Base-by-base conservation (phyloP, 35 echinoderm and acorn worm species). In the Hemicentrotus pulcherrimus region DNA sequence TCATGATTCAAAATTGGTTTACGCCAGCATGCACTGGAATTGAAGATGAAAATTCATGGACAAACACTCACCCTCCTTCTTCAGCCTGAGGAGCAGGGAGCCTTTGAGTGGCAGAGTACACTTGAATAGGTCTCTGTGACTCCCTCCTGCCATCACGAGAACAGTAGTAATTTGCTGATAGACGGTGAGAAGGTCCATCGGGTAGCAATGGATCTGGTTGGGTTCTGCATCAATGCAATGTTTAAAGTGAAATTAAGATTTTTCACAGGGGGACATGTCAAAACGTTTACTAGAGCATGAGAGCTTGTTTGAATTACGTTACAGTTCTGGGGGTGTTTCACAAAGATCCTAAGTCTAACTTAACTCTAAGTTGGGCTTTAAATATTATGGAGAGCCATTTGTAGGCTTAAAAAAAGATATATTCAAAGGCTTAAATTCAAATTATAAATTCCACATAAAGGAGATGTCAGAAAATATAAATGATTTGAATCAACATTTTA, bases 61-160 rank as follows among this genome's bases (percentile, higher is more conserved):
- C 8, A 12, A 9, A 35, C 0, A 47, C 88, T 45, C 88, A 90
- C 88, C 46, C 88, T 90, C 95, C 90, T 94, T 96, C 97, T 94
- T 45, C 61, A 92, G 94, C 19, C 70, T 91, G 22, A n/a, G 97
- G 96, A 86, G 95, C 96, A 18, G 94, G 71, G 31, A 99, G 91
- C 47, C 94, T 91, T 86, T 97, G 96, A 50, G 94, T 92, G 28
- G 96, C 71, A 6, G 98, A 95, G 94, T 94, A 99, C n/a, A 99
- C 96, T 12, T 96, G 92, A 31, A 88, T 95, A 0, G 97, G 97
- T 22, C 94, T 96, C 30, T 52, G 48, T n/a, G 97, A 90, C 9
- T 96, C 94, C 19, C 98, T 94, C n/a, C 98, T 86, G 7, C 98
- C 98, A 97, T 99, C 98, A 58, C 98, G 85, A 5, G 94, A 94